A percentile compares a stretch with the other conserved stretches of the same genome.
Conservation (phyloP, 2,113 vertebrate species). For the Otus sunia region DNA sequence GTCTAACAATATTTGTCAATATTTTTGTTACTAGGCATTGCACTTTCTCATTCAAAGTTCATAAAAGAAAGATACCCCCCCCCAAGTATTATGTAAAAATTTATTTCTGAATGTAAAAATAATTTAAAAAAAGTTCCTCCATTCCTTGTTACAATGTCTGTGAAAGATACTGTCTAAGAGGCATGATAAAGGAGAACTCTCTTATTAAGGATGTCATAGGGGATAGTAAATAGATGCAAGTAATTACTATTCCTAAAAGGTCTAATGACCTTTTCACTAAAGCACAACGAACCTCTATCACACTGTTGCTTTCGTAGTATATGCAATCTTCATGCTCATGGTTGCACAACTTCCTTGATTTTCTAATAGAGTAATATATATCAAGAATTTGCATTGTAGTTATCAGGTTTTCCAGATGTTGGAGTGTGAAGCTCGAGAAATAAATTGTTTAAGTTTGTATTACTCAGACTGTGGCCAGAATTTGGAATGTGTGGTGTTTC, state of each 20-base stretch:
- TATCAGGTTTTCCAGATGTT: not conserved
- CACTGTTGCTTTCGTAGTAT: not conserved
- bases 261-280: constrained; percentile 23
- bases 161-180: not conserved
- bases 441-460: not conserved
- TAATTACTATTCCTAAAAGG: not conserved
- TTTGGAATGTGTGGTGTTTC: not conserved
- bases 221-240: not conserved
- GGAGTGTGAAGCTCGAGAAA: not conserved
- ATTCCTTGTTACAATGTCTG: not conserved
- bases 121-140: not conserved
- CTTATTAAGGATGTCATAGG: not conserved
- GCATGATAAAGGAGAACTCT: not conserved
- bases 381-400: not conserved
- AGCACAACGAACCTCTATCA: not conserved
- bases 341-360: not conserved
- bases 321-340: not conserved
- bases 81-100: not conserved
- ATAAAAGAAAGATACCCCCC: not conserved
- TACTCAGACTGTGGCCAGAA: not conserved
- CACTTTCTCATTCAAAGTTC: not conserved
- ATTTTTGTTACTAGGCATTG: not conserved
- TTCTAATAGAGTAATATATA: not conserved
- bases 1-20: not conserved
- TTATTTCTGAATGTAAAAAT: not conserved